phyloP scores from a whole-genome alignment of 2,888 invertebrate genomes.

The Noctua janthe region DNA sequence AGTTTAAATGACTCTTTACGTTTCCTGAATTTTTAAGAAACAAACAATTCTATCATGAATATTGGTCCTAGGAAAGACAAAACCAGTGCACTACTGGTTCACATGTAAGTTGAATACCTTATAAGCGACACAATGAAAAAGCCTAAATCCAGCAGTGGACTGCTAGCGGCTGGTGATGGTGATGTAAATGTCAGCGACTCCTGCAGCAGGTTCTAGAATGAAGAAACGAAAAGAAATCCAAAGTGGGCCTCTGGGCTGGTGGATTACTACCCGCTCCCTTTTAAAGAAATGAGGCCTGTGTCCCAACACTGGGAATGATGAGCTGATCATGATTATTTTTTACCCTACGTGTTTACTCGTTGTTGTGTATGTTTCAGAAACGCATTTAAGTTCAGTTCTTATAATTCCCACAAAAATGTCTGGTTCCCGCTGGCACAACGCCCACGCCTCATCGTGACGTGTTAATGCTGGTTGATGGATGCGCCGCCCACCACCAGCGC shows the following conservation, averaged over 20 bases:
- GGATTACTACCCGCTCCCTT: neutral
- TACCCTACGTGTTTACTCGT: neutral
- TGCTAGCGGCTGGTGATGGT: neutral
- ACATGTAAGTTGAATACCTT: neutral
- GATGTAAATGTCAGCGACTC: neutral
- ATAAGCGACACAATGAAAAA: neutral
- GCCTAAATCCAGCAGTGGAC: neutral
- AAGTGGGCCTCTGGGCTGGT: neutral
- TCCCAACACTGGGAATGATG: neutral
- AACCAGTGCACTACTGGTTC: neutral
- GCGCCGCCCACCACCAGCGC: constrained; percentile 76
- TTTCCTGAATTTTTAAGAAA: neutral
- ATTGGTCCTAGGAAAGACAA: neutral
- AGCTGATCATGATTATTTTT: neutral
- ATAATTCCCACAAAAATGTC: neutral
- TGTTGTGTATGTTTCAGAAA: neutral
- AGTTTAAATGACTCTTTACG: neutral
- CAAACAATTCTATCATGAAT: neutral
- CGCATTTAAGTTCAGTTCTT: neutral
- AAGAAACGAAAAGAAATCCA: neutral
- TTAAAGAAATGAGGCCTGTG: neutral
- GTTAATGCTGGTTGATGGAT: constrained; percentile 85
- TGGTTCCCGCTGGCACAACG: constrained; percentile 60
- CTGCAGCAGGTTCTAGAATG: neutral
- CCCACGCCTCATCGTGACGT: constrained; percentile 73